These are phyloP conservation scores for Drosophila mettleri DNA, from an alignment of 2,888 invertebrate species.

Conservation along the genomic window DNA sequence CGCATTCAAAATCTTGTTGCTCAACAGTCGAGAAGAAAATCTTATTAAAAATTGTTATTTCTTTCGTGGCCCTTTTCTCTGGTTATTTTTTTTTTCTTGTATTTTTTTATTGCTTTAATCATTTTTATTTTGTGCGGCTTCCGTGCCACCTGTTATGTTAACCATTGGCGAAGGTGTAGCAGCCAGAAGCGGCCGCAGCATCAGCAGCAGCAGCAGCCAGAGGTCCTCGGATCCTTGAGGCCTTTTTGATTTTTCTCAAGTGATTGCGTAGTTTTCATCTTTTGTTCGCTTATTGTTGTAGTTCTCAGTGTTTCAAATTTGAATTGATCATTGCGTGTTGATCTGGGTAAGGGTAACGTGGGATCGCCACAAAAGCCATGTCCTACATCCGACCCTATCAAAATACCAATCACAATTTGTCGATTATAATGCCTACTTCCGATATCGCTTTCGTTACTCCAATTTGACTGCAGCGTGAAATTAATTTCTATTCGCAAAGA, in stretches of 20 bases:
- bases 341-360: conserved; percentile 72
- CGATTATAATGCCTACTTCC: conserved; percentile 80
- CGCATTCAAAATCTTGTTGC: conserved; percentile 42
- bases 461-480: conserved; percentile 57
- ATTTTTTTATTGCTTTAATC: conserved; percentile 74
- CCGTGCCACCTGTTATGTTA: conserved; percentile 83
- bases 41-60: conserved; percentile 82
- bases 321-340: conserved; percentile 74
- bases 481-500: conserved; percentile 51
- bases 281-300: conserved; percentile 64
- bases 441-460: conserved; percentile 42
- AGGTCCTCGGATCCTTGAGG: conserved; percentile 67
- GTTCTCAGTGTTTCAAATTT: conserved; percentile 77
- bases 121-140: conserved; percentile 83
- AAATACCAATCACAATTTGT: conserved; percentile 81
- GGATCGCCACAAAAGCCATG: conserved; percentile 39
- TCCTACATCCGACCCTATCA: conserved; percentile 49
- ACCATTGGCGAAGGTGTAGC: conserved; percentile 35
- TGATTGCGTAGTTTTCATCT: conserved; percentile 81
- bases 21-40: conserved; percentile 66
- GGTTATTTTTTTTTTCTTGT: conserved; percentile 55
- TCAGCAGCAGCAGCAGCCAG: conserved; percentile 33
- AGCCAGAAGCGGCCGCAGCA: conserved; percentile 25
- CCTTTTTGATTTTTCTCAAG: conserved; percentile 82
- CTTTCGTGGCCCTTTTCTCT: conserved; percentile 58